phyloP scores from a whole-genome alignment of 2,113 vertebrate species.

The Neopipo cinnamomea region DNA sequence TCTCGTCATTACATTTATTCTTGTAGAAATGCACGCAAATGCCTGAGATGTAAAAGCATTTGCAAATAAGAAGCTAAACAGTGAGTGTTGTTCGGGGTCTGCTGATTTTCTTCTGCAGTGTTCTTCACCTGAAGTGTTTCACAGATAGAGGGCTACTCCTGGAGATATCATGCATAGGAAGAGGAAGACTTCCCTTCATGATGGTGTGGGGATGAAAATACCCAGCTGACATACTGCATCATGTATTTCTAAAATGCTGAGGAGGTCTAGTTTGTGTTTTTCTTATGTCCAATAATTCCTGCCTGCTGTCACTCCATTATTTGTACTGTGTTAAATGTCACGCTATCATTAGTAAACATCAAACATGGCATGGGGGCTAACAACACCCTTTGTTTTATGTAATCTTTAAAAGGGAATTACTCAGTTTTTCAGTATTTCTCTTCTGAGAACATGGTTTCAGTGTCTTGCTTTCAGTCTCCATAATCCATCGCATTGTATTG shows the following conservation, averaged over 20 bases:
- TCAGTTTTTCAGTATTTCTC: neutral
- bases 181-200: neutral
- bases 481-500: neutral
- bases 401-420: neutral
- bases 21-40: neutral
- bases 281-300: neutral
- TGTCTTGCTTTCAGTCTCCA: neutral
- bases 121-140: neutral
- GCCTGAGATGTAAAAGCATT: neutral
- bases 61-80: neutral
- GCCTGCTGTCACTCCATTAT: accelerated
- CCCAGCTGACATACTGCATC: neutral
- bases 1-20: neutral
- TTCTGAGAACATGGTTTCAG: neutral
- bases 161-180: neutral
- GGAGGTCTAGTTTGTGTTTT: neutral
- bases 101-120: neutral
- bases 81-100: neutral
- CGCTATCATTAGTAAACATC: neutral
- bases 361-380: neutral
- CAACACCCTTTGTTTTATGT: neutral
- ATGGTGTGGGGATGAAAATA: neutral
- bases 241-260: neutral
- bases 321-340: neutral
- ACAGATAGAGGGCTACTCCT: neutral